A percentile compares a stretch with the other conserved stretches of the same genome.
Evolutionary conservation across 1,140 invertebrate genomes (phyloP).

Genomic region (Trichogramma pretiosum): DNA sequence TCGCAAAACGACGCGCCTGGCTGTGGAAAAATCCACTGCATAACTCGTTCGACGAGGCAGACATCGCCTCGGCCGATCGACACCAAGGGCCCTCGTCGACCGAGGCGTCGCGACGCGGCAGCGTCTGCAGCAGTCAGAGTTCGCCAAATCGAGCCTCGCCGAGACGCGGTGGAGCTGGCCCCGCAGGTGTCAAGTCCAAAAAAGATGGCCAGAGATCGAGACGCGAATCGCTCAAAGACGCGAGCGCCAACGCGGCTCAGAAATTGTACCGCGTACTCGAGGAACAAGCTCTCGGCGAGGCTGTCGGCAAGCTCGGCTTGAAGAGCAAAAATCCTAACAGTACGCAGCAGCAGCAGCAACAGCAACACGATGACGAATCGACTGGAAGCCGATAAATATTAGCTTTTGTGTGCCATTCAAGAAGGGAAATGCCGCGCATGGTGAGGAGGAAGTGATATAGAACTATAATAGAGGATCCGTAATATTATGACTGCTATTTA

Average conservation of each 20-base stretch:
- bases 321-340: slow-evolving; percentile 20
- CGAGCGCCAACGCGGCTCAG: slow-evolving; percentile 34
- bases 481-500: no score
- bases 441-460: no score
- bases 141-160: slow-evolving; percentile 36
- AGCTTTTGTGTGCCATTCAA: no score
- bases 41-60: slow-evolving; percentile 36
- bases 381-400: no score
- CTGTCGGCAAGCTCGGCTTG: slow-evolving; percentile 24
- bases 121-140: slow-evolving; percentile 30
- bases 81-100: slow-evolving; percentile 21
- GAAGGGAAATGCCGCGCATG: no score
- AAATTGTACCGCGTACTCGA: slow-evolving; percentile 41
- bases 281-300: slow-evolving; percentile 38
- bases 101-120: slow-evolving; percentile 35
- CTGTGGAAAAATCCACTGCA: slow-evolving; percentile 34
- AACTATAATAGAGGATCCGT: no score
- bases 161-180: slow-evolving; percentile 31
- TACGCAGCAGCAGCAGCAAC: slow-evolving; percentile 9
- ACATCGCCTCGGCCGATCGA: slow-evolving; percentile 24
- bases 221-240: slow-evolving; percentile 28
- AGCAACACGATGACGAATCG: slow-evolving; percentile 4
- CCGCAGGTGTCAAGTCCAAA: slow-evolving; percentile 26
- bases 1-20: slow-evolving; percentile 33
- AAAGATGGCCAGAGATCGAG: slow-evolving; percentile 26